Percentiles rank a stretch among this genome's conserved stretches.
Conservation (phyloP, 2,888 invertebrate genomes). For the Cerceris ruficornis region DNA sequence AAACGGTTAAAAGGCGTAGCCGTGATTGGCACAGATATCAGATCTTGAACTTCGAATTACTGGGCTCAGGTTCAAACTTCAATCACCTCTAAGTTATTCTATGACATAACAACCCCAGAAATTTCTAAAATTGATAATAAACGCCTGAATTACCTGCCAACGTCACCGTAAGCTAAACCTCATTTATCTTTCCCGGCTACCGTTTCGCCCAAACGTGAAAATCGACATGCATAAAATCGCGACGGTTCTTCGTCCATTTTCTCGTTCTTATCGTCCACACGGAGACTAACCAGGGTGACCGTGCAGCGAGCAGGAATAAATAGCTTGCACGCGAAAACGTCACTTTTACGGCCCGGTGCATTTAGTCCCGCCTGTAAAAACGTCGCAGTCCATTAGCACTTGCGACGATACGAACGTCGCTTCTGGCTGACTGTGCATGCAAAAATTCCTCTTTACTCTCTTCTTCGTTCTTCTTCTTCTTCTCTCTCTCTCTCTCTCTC, state of each 20-base stretch:
- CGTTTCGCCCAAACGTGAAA: no score
- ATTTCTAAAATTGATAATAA: no score
- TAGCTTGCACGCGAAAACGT: constrained; percentile 64
- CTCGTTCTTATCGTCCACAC: constrained; percentile 32
- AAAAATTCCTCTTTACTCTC: constrained; percentile 50
- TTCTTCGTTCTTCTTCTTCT: background rate
- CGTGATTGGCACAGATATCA: no score
- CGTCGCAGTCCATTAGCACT: constrained; percentile 68
- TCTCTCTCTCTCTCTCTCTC: constrained; percentile 3
- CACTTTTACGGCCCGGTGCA: constrained; percentile 66
- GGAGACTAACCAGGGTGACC: constrained; percentile 30
- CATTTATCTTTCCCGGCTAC: no score
- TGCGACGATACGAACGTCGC: constrained; percentile 59
- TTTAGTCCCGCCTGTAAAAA: constrained; percentile 69
- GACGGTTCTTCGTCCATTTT: constrained; percentile 10
- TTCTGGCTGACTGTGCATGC: constrained; percentile 35
- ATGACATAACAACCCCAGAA: no score
- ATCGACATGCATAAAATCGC: no score
- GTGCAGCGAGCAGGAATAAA: constrained; percentile 56
- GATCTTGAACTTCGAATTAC: no score
- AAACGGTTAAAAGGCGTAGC: no score
- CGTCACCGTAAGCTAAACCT: no score
- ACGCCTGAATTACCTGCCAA: no score
- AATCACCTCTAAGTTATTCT: no score
- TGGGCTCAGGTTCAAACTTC: no score